Conservation (phyloP, 2,888 invertebrate species). For the Nemoura dubitans region DNA sequence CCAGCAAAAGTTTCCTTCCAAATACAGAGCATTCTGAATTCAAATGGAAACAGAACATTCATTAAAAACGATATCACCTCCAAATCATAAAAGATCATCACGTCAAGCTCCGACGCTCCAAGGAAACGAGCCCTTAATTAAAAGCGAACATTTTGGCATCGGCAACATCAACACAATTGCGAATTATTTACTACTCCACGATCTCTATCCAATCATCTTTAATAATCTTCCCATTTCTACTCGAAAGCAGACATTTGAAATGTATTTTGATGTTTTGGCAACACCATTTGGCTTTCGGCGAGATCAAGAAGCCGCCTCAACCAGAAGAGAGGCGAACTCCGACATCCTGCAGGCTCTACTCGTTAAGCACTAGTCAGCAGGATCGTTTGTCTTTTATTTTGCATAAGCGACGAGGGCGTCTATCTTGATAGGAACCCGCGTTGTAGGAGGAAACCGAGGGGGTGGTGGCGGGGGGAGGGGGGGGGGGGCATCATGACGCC, state of each 20-base stretch:
- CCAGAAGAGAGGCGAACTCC: too few species aligned
- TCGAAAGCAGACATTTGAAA: background rate
- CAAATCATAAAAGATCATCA: background rate
- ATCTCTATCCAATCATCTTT: background rate
- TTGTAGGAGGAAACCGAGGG: background rate
- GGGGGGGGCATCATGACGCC: background rate
- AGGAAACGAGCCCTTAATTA: background rate
- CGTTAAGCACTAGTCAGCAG: constrained; percentile 41
- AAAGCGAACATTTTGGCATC: too few species aligned
- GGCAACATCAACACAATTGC: background rate
- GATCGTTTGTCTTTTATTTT: constrained; percentile 38
- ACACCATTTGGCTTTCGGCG: background rate
- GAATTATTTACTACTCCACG: background rate
- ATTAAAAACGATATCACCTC: background rate
- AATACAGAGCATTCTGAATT: background rate
- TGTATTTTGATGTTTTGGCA: background rate
- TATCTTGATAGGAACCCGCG: background rate
- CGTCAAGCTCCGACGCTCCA: background rate
- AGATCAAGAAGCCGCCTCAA: too few species aligned
- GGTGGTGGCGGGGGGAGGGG: background rate
- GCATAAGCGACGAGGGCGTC: constrained; percentile 15
- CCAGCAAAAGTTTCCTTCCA: background rate
- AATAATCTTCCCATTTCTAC: background rate
- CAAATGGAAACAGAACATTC: background rate
- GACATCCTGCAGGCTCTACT: background rate